Evolutionary conservation across 2,797 vertebrate genomes (phyloP).

Genomic region (Remorina albescens): DNA sequence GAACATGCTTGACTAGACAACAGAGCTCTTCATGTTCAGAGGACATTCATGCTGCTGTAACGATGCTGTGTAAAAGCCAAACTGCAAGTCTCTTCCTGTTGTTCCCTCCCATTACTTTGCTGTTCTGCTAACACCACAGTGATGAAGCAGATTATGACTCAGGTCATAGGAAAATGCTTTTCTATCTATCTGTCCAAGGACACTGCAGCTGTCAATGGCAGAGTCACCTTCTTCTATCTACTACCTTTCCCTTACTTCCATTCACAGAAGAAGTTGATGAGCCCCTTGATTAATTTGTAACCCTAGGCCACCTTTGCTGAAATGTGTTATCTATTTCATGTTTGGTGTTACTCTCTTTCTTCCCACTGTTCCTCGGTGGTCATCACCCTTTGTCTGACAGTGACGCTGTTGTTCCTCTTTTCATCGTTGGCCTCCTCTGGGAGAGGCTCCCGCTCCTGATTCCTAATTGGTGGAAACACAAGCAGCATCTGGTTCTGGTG

Average conservation of each 20-base stretch:
- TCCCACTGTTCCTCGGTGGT: conserved; percentile 62
- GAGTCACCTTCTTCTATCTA: conserved; percentile 28
- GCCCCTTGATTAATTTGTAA: conserved; percentile 66
- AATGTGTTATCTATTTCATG: conserved; percentile 46
- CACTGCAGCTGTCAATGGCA: conserved; percentile 34
- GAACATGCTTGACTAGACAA: conserved; percentile 74
- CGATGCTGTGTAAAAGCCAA: conserved; percentile 64
- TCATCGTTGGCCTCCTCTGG: conserved; percentile 58
- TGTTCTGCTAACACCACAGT: conserved; percentile 23
- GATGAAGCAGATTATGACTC: conserved; percentile 8
- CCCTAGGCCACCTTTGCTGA: conserved; percentile 51
- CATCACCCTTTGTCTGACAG: conserved; percentile 64
- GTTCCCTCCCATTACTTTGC: conserved; percentile 39
- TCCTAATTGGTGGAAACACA: conserved; percentile 83
- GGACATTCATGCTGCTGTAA: conserved; percentile 63
- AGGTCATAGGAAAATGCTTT: conserved; percentile 18
- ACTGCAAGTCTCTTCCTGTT: conserved; percentile 47
- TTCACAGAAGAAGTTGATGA: conserved; percentile 61
- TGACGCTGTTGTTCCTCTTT: conserved; percentile 71
- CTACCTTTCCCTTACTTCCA: conserved; percentile 28
- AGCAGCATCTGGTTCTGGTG: conserved; percentile 77
- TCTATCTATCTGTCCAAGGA: conserved; percentile 19
- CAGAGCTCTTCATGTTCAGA: conserved; percentile 68
- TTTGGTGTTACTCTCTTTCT: conserved; percentile 40
- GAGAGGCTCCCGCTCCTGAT: conserved; percentile 60